These are phyloP conservation scores for Hydriomena furcata DNA, from an alignment of 2,888 invertebrate species.

Conservation along the genomic window DNA sequence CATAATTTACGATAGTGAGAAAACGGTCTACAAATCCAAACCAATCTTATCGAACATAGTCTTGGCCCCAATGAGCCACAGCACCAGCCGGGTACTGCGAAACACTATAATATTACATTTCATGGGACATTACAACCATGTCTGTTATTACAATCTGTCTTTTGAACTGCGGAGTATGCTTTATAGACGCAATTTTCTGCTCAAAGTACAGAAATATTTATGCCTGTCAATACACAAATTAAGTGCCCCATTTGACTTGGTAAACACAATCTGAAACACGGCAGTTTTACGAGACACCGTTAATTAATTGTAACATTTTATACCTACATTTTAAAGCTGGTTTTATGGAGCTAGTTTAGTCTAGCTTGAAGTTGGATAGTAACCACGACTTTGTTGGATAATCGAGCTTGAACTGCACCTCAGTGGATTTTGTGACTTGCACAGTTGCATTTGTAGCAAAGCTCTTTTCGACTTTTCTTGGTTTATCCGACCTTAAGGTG, in stretches of 20 bases:
- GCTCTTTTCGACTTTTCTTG: too few relatives aligned
- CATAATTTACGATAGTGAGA: too few relatives aligned
- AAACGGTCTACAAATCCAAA: conserved; percentile 6
- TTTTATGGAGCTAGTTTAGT: conserved; percentile 19
- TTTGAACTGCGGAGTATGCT: conserved; percentile 26
- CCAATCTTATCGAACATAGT: too few relatives aligned
- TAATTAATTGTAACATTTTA: conserved; percentile 40
- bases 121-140: conserved; percentile 13
- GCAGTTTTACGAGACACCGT: conserved; percentile 35
- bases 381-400: too few relatives aligned
- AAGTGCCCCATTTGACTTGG: conserved; percentile 38
- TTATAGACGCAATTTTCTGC: conserved; percentile 31
- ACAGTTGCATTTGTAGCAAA: too few relatives aligned
- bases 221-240: conserved; percentile 37
- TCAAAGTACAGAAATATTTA: conserved; percentile 34
- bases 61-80: background rate
- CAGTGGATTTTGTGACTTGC: too few relatives aligned
- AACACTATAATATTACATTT: conserved; percentile 1
- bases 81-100: background rate
- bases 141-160: conserved; percentile 27
- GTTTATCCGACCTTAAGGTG: too few relatives aligned
- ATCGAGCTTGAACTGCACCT: too few relatives aligned
- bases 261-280: conserved; percentile 36
- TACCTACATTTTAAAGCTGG: conserved; percentile 25
- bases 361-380: background rate